phyloP scores from a whole-genome alignment of 2,797 vertebrate genomes.

The Pagetopsis macropterus region DNA sequence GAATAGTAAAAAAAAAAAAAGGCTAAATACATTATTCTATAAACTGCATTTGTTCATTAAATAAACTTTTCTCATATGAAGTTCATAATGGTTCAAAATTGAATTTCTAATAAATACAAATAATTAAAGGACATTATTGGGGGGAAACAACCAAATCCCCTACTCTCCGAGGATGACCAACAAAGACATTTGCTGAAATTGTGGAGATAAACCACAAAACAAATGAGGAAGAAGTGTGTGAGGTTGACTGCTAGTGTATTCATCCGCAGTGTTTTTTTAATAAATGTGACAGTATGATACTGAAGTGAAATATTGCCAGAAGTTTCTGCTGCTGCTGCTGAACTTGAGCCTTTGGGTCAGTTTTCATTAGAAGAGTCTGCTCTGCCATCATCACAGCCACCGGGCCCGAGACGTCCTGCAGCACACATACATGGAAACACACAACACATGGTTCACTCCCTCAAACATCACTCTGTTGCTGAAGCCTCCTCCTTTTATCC shows the following conservation, averaged over 20 bases:
- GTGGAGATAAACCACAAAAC: not conserved
- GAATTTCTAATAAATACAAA: not conserved
- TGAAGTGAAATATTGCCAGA: conserved; percentile 33
- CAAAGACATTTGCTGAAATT: not conserved
- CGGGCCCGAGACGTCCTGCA: conserved; percentile 32
- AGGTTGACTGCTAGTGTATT: not conserved
- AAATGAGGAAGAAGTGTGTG: not conserved
- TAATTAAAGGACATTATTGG: not conserved
- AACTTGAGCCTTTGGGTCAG: conserved; percentile 47
- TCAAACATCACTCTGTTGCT: not conserved
- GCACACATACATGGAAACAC: conserved; percentile 20
- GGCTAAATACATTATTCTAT: too few species aligned
- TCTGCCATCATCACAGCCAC: conserved; percentile 41
- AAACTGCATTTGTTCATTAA: too few species aligned
- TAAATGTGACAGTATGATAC: conserved; percentile 31
- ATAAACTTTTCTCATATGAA: too few species aligned
- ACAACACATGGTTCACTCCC: conserved; percentile 27
- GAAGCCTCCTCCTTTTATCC: not conserved
- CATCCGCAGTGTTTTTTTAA: not conserved
- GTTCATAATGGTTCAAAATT: too few species aligned
- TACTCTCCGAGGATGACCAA: not conserved
- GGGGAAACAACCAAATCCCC: not conserved
- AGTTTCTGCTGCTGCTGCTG: conserved; percentile 34
- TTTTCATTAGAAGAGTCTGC: conserved; percentile 46
- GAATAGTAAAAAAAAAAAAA: too few species aligned